Evolutionary conservation across 2,113 vertebrate genomes (phyloP), one percentile per base, ranked within the genome.

Genomic region (Notothenia rossii): DNA sequence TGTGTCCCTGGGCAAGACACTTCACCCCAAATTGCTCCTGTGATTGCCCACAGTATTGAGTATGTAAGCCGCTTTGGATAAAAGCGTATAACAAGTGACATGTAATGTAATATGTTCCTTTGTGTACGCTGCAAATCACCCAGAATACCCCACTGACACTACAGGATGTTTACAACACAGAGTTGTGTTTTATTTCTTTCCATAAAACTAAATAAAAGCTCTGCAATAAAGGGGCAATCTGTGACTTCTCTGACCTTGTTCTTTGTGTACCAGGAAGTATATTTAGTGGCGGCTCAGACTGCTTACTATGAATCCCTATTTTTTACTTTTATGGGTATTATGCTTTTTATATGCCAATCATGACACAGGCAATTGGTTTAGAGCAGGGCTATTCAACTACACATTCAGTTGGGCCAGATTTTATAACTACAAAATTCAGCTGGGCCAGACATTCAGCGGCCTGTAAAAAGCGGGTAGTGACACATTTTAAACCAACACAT

Each of bases 321-420:
- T 75, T 68, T 83, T 49, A 87, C 77, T 62, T 81, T 81, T 81
- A 81, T 65, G 45, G 33, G 7, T 9, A 25, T 59, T 77, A 43
- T 60, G 60, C 46, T 55, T 82, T 78, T 78, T 72, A 76, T 78
- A 51, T 67, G 56, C 53, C 71, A 49, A 75, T 67, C 22, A 60
- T 65, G 65, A 79, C 33, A 22, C 9, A 53, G 62, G 22, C 53
- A 76, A 79, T 68, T 69, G 60, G 48, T 73, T 81, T 56, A 64
- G 53, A 53, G 63, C n/a, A n/a, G n/a, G n/a, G n/a, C n/a, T n/a
- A n/a, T n/a, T n/a, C n/a, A n/a, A n/a, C n/a, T n/a, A n/a, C n/a
- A n/a, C n/a, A n/a, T n/a, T n/a, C n/a, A n/a, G n/a, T n/a, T n/a
- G n/a, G n/a, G n/a, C n/a, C n/a, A n/a, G n/a, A n/a, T n/a, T n/a